These are phyloP conservation scores for Tupaia tana DNA, from an alignment of 2,113 vertebrate species.

Conservation along the genomic window DNA sequence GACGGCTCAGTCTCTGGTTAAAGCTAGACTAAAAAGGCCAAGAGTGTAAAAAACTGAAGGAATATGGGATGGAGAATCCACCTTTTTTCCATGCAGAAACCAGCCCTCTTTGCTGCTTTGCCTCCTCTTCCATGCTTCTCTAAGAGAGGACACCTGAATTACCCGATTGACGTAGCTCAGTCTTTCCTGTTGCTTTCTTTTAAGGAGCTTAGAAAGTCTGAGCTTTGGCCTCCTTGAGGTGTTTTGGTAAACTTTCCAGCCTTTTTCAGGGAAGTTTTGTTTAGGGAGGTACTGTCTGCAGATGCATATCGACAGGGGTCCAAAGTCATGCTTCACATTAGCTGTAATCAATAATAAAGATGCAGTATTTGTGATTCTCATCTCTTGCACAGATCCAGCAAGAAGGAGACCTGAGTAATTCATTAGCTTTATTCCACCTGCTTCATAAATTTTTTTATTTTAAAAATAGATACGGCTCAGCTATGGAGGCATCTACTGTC, in stretches of 20 bases:
- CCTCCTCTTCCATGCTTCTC: neutral
- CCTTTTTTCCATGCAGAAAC: neutral
- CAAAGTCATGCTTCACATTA: neutral
- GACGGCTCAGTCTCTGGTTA: neutral
- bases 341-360: neutral
- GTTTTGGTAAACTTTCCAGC: neutral
- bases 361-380: neutral
- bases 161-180: neutral
- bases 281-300: neutral
- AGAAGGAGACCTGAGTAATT: neutral
- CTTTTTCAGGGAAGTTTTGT: neutral
- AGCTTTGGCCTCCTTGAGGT: neutral
- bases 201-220: neutral
- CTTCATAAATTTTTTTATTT: neutral
- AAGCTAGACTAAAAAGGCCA: neutral
- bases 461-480: neutral
- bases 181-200: neutral
- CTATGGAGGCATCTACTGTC: too few species aligned
- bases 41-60: neutral
- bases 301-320: neutral
- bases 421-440: neutral
- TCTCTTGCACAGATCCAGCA: neutral
- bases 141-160: neutral
- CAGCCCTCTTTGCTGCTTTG: neutral
- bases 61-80: neutral